These are phyloP conservation scores for Diglossa cyanea DNA, from an alignment of 2,797 vertebrate species.

Conservation along the genomic window DNA sequence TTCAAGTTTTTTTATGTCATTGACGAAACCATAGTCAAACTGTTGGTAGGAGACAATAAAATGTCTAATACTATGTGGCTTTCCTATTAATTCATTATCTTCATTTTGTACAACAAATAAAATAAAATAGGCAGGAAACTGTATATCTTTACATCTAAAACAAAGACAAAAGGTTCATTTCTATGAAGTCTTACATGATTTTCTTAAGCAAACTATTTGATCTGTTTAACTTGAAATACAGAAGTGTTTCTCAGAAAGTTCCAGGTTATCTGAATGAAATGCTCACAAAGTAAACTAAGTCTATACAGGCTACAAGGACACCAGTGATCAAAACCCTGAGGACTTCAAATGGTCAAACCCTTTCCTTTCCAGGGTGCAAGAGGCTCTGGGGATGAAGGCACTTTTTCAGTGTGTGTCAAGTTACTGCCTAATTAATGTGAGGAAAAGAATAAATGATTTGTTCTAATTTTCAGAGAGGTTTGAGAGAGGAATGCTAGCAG, in stretches of 20 bases:
- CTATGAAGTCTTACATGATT: not conserved
- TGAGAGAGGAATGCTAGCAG: not conserved
- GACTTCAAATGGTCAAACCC: not conserved
- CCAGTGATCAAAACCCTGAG: not conserved
- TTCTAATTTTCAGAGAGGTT: not conserved
- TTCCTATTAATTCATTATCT: not conserved
- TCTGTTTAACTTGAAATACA: not conserved
- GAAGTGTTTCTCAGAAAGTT: not conserved
- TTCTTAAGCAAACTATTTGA: not conserved
- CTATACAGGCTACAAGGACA: not conserved
- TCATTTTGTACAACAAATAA: not conserved
- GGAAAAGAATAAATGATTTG: not conserved
- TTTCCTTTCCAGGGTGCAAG: not conserved
- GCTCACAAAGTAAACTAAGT: not conserved
- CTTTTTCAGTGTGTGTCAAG: not conserved
- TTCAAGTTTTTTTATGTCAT: not conserved
- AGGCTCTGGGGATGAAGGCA: not conserved
- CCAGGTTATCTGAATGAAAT: not conserved
- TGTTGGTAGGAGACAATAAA: not conserved
- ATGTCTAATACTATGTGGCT: not conserved
- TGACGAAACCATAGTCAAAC: not conserved
- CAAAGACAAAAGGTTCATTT: not conserved
- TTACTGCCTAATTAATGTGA: not conserved
- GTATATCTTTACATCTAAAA: not conserved
- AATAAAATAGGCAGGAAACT: not conserved